phyloP scores from a whole-genome alignment of 2,797 vertebrate species.

The Falco concolor region DNA sequence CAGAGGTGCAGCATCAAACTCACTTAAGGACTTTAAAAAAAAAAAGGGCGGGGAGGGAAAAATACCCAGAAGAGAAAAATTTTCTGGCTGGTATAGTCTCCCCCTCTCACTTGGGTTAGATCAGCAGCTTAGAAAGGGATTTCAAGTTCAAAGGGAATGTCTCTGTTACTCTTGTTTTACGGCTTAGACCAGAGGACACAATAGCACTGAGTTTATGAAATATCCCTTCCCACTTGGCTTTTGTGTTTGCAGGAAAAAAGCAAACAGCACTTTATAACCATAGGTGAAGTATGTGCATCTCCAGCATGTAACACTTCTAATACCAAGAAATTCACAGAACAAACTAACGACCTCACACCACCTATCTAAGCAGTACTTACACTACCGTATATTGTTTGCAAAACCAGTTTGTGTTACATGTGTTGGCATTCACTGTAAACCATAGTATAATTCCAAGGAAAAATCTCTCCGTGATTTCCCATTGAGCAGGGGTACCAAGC shows the following conservation, averaged over 20 bases:
- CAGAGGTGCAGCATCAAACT: slow-evolving; percentile 65
- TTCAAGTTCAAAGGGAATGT: slow-evolving; percentile 71
- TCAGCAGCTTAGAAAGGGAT: slow-evolving; percentile 67
- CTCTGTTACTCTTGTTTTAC: slow-evolving; percentile 67
- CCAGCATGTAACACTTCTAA: background rate
- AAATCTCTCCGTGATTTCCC: background rate
- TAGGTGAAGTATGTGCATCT: slow-evolving; percentile 14
- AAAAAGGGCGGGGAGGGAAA: background rate
- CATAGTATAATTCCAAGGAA: background rate
- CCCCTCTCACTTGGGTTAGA: slow-evolving; percentile 55
- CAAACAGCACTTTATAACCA: slow-evolving; percentile 8
- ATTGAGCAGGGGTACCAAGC: background rate
- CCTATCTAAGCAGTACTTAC: background rate
- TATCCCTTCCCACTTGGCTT: slow-evolving; percentile 47
- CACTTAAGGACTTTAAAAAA: slow-evolving; percentile 51
- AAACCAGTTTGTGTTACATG: background rate
- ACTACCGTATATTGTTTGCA: background rate
- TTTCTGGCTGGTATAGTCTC: slow-evolving; percentile 15
- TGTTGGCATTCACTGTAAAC: background rate
- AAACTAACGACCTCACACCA: background rate
- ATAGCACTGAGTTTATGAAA: slow-evolving; percentile 60
- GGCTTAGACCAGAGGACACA: slow-evolving; percentile 66
- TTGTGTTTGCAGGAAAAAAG: slow-evolving; percentile 33
- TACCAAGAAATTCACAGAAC: background rate
- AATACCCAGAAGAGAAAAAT: slow-evolving; percentile 39